Base-by-base conservation (phyloP, 2,113 vertebrate species). In the Eulemur rufifrons region DNA sequence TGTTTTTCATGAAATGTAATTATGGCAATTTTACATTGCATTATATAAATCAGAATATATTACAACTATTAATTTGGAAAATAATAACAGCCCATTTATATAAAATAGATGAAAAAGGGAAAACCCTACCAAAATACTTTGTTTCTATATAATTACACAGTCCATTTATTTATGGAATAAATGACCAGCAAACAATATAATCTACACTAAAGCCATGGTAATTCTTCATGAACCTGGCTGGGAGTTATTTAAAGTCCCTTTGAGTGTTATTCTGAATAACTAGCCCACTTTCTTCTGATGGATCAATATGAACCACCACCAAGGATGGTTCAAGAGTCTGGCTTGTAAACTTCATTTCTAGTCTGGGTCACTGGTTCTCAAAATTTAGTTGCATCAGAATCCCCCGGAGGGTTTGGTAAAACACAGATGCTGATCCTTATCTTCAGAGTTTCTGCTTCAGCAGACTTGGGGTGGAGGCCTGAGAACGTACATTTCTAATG, bases 11-110 rank as follows among this genome's bases (percentile, higher is more conserved):
- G 20, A 91, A 96, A 74, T 86, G 45, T 82, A 95, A 96, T 96
- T 94, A 89, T 39, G 86, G 77, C 61, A 66, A 89, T 82, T 96
- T 93, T 95, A 91, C 23, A 91, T 91, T 86, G 14, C 50, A 69
- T 66, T 96, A 93, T 80, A 86, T 95, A 97, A 93, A 94, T 89
- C 85, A 95, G 54, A 94, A 83, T 97, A 68, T 93, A 97, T 95
- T 97, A 89, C 15, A 83, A 87, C 52, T 83, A 86, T 89, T 96
- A 91, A 80, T 89, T 86, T 94, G 61, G 66, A 84, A 91, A 95
- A 61, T 50, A 95, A 88, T 52, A 96, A 90, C 10, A 80, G 77
- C 59, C 29, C 88, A 84, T 76, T 96, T 93, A 76, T 83, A 86
- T 81, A 95, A 77, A 97, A 82, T 83, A 89, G 50, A 86, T 78